Evolutionary conservation across 2,888 invertebrate species (phyloP).

Genomic region (Melieria picta): DNA sequence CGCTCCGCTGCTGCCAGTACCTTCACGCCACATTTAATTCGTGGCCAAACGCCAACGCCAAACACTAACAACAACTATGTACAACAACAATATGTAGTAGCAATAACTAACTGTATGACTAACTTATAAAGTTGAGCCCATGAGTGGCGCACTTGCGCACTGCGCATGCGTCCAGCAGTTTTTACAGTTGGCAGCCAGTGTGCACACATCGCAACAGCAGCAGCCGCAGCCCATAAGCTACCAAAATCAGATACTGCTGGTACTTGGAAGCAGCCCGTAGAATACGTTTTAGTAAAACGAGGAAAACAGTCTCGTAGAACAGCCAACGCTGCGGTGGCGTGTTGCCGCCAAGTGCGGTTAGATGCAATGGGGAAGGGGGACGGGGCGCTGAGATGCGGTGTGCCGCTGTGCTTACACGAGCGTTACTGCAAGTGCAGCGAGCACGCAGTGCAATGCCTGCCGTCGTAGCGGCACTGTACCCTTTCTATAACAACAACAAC

Average conservation of each 20-base stretch:
- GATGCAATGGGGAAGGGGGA: too few species aligned
- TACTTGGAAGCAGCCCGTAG: neutral
- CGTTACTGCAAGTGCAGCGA: neutral
- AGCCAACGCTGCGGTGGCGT: too few species aligned
- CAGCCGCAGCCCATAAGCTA: neutral
- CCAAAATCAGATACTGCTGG: too few species aligned
- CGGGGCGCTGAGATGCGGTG: too few species aligned
- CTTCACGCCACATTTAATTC: slow-evolving; percentile 6
- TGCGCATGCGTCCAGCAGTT: slow-evolving; percentile 62
- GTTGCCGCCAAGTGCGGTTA: too few species aligned
- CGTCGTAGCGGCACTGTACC: neutral
- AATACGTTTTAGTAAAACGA: neutral
- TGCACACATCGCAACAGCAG: neutral
- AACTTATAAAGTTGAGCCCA: neutral
- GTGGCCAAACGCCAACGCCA: neutral
- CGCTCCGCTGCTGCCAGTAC: neutral
- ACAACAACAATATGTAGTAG: neutral
- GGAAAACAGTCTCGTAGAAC: too few species aligned
- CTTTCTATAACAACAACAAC: neutral
- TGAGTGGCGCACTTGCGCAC: slow-evolving; percentile 36
- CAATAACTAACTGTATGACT: neutral
- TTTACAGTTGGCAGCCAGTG: slow-evolving; percentile 55
- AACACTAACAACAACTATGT: neutral
- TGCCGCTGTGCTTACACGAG: slow-evolving; percentile 6
- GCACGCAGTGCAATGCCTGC: too few species aligned